Conservation (phyloP, 2,888 invertebrate species). For the Enchytraeus crypticus region DNA sequence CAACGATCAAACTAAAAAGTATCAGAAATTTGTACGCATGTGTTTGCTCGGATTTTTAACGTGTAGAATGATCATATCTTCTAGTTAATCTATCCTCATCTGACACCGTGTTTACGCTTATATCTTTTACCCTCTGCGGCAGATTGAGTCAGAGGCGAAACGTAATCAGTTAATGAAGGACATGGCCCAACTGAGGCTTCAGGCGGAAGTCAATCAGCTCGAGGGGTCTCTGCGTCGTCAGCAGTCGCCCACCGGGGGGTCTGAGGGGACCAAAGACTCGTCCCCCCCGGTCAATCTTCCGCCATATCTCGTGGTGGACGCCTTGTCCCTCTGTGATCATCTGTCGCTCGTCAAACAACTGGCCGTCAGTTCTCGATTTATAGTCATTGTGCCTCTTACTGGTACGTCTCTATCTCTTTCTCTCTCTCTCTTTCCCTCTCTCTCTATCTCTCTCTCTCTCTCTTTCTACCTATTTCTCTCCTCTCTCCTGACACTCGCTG, state of each 20-base stretch:
- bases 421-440: background rate
- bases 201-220: conserved; percentile 73
- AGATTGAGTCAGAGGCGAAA: conserved; percentile 45
- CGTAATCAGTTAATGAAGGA: conserved; percentile 65
- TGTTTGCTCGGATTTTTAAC: no score
- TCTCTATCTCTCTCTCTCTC: no score
- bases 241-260: conserved; percentile 22
- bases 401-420: background rate
- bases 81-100: no score
- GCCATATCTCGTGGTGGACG: conserved; percentile 79
- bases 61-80: no score
- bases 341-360: conserved; percentile 71
- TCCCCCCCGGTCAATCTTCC: conserved; percentile 57
- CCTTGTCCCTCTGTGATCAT: conserved; percentile 68
- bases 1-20: no score
- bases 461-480: no score
- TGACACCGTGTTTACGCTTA: background rate
- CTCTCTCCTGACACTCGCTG: no score
- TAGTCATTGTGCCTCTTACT: conserved; percentile 67
- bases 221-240: conserved; percentile 60
- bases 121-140: background rate
- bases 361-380: conserved; percentile 71
- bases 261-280: no score
- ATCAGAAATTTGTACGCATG: no score
- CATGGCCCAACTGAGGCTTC: conserved; percentile 79